These are phyloP conservation scores for Cremastobaeus sp. DNA, from an alignment of 2,888 invertebrate genomes.

Conservation along the genomic window DNA sequence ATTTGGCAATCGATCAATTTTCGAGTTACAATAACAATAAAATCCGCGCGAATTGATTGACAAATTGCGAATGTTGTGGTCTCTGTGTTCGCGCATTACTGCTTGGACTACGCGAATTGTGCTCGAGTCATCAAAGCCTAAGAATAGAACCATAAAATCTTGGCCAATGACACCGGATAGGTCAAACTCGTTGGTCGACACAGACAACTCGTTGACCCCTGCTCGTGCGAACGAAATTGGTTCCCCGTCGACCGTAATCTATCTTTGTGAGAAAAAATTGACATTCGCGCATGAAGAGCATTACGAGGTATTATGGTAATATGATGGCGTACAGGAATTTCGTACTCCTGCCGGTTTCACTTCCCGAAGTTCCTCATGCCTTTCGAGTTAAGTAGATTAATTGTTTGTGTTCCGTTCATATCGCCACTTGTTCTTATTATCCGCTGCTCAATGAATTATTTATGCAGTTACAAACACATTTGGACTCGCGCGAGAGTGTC, in stretches of 20 bases:
- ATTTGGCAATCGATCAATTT: no score
- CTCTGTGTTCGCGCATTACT: no score
- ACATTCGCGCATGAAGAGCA: conserved; percentile 25
- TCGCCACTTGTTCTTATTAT: no score
- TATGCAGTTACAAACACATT: no score
- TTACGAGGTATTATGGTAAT: conserved; percentile 31
- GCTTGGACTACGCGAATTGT: neutral
- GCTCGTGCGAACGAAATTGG: conserved; percentile 35
- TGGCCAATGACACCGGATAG: conserved; percentile 30
- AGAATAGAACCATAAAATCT: conserved; percentile 9
- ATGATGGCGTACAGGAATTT: conserved; percentile 12
- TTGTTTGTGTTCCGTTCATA: no score
- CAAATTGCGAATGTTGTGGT: no score
- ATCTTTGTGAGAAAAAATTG: conserved; percentile 52
- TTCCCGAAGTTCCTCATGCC: neutral
- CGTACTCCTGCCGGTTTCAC: neutral
- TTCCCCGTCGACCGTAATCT: conserved; percentile 45
- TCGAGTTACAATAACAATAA: no score
- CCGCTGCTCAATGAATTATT: no score
- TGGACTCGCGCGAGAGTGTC: no score
- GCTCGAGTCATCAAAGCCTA: neutral
- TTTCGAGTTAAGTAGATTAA: neutral
- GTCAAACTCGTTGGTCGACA: conserved; percentile 29
- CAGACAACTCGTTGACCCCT: conserved; percentile 34
- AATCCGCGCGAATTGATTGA: no score